These are phyloP conservation scores for Panopea generosa DNA, from an alignment of 2,888 invertebrate species.

Conservation along the genomic window DNA sequence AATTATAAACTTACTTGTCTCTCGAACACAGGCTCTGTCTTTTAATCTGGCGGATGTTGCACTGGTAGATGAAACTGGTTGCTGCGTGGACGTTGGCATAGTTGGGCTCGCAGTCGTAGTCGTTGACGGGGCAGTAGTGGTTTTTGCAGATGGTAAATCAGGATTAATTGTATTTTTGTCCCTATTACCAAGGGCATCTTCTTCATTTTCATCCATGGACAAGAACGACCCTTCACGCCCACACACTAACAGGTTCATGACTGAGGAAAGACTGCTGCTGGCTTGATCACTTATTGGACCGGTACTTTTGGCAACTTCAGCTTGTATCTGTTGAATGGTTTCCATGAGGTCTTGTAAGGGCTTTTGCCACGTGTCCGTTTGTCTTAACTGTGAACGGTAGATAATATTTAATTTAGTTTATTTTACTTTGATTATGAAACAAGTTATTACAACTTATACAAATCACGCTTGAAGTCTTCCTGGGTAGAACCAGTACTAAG, in stretches of 20 bases:
- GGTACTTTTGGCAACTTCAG: not conserved
- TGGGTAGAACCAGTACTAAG: too few relatives aligned
- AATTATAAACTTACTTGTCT: conserved; percentile 27
- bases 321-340: conserved; percentile 28
- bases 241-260: conserved; percentile 49
- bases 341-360: conserved; percentile 35
- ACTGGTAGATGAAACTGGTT: not conserved
- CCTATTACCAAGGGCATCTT: conserved; percentile 17
- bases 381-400: conserved; percentile 30
- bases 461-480: too few relatives aligned
- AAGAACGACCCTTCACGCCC: conserved; percentile 36
- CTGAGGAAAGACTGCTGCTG: not conserved
- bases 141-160: conserved; percentile 8
- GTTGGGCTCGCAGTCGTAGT: conserved; percentile 3
- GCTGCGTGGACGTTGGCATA: not conserved
- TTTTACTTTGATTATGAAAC: too few relatives aligned
- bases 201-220: conserved; percentile 34
- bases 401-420: too few relatives aligned
- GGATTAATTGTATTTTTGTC: conserved; percentile 28
- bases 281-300: not conserved
- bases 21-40: conserved; percentile 29
- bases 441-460: too few relatives aligned
- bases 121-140: conserved; percentile 1
- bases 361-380: conserved; percentile 29
- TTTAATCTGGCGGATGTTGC: conserved; percentile 10